Evolutionary conservation across 2,888 invertebrate genomes (phyloP), one percentile per base, ranked within the genome.

Genomic region (Plutella xylostella): DNA sequence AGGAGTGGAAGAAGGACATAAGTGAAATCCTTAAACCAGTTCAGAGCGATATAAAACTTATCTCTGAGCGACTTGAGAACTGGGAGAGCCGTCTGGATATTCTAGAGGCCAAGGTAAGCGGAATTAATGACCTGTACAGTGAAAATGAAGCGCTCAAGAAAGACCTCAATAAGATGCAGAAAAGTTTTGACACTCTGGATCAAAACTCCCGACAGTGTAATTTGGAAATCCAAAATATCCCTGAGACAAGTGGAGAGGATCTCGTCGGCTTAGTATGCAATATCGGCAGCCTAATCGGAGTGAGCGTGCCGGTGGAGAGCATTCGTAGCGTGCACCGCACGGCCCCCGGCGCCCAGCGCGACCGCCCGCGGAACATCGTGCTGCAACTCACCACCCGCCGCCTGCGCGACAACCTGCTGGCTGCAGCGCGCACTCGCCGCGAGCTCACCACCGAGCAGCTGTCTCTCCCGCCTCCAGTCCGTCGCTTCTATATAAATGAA

Each of bases 281-380:
- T 4, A 33, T 49, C 4, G 49, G 49, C 4, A 22, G 5, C 1
- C 14, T 44, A 1, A 20, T 49, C 2, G 41, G 41, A 12, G 41
- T 47, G n/a, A 19, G 17, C 2, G 15, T 49, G 2, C 18, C 42
- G 1, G 9, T 11, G 11, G 39, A 38, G 3, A 28, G 11, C 11
- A 42, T 49, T 1, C 20, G 22, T 1, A 33, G 22, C 7, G 37
- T 47, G 9, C 47, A 49, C 15, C 42, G 49, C 1, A 38, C 37
- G n/a, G 49, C 49, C 4, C 40, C 14, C 15, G 42, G 42, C 5
- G 12, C 15, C 1, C 18, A 30, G 11, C 11, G 17, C 11, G 39
- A 35, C 7, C 46, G 48, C 9, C 50, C 50, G 11, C 45, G 44
- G 22, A 50, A 50, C 41, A 47, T 50, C 5, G 30, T 50, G 4